Evolutionary conservation across 2,888 invertebrate genomes (phyloP), one percentile per base, ranked within the genome.

Genomic region (Leptinotarsa rubiginosa): DNA sequence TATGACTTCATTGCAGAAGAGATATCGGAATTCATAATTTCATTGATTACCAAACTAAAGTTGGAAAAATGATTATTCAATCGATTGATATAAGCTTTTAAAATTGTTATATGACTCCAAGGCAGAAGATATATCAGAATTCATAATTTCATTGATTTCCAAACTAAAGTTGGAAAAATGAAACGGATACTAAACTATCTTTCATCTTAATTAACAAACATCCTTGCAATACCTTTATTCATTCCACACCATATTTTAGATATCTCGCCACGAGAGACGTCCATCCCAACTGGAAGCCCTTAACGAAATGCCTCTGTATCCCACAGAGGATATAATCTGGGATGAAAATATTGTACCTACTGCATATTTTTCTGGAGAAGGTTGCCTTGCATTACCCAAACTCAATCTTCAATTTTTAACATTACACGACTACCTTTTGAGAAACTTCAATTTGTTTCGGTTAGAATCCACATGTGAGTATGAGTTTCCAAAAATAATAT

Each of bases 301-400:
- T 15, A 99, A 99, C 87, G 95, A 97, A 82, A 98, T 99, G 97
- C 99, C 99, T 0, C 90, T 99, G 0, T 99, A 99, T 86, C 99
- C 99, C 0, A 99, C 98, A 0, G 99, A 99, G 87, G 94, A 96
- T 75, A 94, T 99, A 3, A 97, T 99, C 82, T 99, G 99, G 99
- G 97, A 99, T 88, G 98, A 99, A 87, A 98, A 99, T 86, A 93
- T 99, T 62, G 99, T 99, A 0, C 99, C 99, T 0, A 96, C 97
- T 0, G 98, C 99, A 84, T 98, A 98, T 86, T 99, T 96, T 89
- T 96, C 96, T 59, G 98, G 98, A 0, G 98, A 99, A 87, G 97
- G 95, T 22, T 97, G 97, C 82, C 90, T 99, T 49, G 99, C 99
- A 0, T 89, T 99, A 78, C 99, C 99, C 0, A 99, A 99, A 87